Evolutionary conservation across 2,797 vertebrate genomes (phyloP), one percentile per base, ranked within the genome.

Genomic region (Schizothorax lantsangensis): DNA sequence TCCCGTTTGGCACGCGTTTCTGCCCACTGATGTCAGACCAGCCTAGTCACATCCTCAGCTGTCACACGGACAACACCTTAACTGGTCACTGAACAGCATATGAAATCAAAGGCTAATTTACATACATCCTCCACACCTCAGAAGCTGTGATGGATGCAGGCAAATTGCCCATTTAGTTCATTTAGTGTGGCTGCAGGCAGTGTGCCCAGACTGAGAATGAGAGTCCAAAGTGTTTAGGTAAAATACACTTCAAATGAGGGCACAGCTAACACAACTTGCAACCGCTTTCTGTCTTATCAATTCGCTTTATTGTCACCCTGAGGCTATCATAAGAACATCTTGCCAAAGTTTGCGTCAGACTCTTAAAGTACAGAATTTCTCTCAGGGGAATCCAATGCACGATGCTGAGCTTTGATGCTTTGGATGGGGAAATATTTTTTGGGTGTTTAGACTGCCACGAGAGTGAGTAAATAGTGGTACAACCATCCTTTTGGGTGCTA

Each of bases 201-300:
- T 43, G 52, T 87, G 85, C 88, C 88, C 73, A 79, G 77, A 81
- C 73, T 88, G 84, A 80, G 43, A 88, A 86, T 73, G 72, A 81
- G 72, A 54, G 64, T 87, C 54, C 73, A 83, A 54, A 43, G 75
- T 80, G 83, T 87, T 87, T 82, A 30, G 85, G 83, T 83, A 87
- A 83, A 88, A 90, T 79, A 79, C 73, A 62, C 82, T 83, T 82
- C 15, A 78, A 72, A 83, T 84, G 74, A 86, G 73, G 83, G 86
- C 72, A 73, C 38, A 23, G 66, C 82, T 84, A 88, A 85, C 33
- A 72, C 85, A 90, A 54, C 71, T 57, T 36, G 5, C 52, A 85
- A 87, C 62, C 79, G 81, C 38, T 54, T 86, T 40, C 74, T 69
- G 57, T 87, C 68, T 80, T 62, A 83, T 83, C 47, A 57, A 73